Evolutionary conservation across 2,113 vertebrate genomes (phyloP).

Genomic region (Ondatra zibethicus): DNA sequence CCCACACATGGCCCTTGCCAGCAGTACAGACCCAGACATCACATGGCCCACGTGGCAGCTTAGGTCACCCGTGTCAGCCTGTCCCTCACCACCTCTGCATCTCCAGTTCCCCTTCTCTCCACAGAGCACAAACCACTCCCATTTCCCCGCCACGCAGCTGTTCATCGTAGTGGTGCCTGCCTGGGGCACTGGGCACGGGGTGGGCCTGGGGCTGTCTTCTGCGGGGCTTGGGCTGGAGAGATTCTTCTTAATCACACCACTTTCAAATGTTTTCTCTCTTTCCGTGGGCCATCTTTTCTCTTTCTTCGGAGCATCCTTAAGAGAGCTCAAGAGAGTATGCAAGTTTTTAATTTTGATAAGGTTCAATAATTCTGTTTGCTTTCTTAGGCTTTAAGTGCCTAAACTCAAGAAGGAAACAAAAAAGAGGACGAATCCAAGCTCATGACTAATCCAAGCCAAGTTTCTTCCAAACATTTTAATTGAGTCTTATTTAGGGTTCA

Average conservation of each 20-base stretch:
- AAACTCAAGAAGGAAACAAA: neutral
- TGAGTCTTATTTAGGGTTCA: neutral
- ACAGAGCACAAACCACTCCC: neutral
- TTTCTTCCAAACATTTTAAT: neutral
- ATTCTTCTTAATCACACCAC: neutral
- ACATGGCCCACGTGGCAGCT: neutral
- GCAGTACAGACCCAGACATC: neutral
- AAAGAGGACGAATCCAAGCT: neutral
- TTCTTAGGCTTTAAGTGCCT: neutral
- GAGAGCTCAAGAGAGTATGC: neutral
- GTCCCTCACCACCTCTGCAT: neutral
- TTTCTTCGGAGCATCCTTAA: neutral
- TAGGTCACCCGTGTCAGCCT: neutral
- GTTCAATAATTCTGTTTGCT: neutral
- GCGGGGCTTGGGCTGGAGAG: neutral
- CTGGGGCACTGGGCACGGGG: neutral
- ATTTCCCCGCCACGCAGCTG: neutral
- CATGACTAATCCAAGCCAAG: neutral
- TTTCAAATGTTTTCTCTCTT: neutral
- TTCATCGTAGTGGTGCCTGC: neutral
- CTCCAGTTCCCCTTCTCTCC: neutral
- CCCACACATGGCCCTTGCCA: neutral
- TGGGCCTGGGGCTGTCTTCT: neutral
- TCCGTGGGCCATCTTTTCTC: neutral
- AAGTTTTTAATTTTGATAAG: neutral